Percentiles rank a stretch among this genome's conserved stretches.
These are phyloP conservation scores for Acanthisitta chloris DNA, from an alignment of 2,113 vertebrate genomes.

Conservation along the genomic window DNA sequence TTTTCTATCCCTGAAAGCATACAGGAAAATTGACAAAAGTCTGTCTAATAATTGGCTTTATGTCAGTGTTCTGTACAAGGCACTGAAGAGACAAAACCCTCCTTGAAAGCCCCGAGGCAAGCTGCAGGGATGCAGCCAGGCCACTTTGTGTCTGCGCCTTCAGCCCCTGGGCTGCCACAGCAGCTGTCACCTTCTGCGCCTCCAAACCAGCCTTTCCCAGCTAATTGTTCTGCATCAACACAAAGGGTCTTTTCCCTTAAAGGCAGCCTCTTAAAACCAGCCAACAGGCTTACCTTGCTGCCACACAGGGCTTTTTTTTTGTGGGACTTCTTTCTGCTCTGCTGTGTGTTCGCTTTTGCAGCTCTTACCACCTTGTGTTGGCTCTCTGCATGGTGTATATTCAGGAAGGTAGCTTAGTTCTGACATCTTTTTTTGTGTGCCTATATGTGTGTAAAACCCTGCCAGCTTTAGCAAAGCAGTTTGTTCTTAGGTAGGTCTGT, in stretches of 20 bases:
- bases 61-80: not conserved
- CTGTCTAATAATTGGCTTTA: not conserved
- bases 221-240: not conserved
- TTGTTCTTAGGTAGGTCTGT: not conserved
- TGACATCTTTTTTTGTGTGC: not conserved
- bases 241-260: not conserved
- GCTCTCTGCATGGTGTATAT: fast-evolving
- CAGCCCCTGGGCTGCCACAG: not conserved
- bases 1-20: not conserved
- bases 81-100: not conserved
- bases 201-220: not conserved
- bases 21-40: not conserved
- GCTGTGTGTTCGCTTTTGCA: not conserved
- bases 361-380: fast-evolving
- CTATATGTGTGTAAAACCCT: fast-evolving
- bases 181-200: conserved; percentile 34
- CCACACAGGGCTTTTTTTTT: not conserved
- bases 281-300: not conserved
- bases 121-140: not conserved
- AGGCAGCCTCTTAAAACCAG: not conserved
- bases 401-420: not conserved
- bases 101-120: not conserved
- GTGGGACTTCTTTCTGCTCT: not conserved
- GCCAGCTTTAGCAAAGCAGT: not conserved
- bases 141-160: not conserved